Evolutionary conservation across 2,888 invertebrate genomes (phyloP).

Genomic region (Lepidocyrtoides sp.): DNA sequence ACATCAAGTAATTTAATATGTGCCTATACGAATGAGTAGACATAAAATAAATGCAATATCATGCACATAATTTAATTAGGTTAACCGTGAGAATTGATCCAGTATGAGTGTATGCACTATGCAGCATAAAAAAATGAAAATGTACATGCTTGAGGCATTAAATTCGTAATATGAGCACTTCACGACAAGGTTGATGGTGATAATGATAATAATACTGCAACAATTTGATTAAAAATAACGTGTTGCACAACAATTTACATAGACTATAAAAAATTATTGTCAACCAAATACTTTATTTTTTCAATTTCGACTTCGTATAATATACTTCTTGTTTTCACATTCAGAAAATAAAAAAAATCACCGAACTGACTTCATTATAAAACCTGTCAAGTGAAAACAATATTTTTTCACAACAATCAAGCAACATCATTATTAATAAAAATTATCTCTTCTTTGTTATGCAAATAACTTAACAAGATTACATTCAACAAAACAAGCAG

Average conservation of each 20-base stretch:
- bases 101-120: too few species aligned
- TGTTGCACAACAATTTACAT: too few species aligned
- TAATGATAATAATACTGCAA: neutral
- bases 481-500: slow-evolving; percentile 1
- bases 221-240: slow-evolving; percentile 13
- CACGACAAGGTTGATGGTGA: too few species aligned
- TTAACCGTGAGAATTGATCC: slow-evolving; percentile 23
- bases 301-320: neutral
- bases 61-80: too few species aligned
- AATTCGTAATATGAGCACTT: too few species aligned
- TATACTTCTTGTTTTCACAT: neutral
- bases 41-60: too few species aligned
- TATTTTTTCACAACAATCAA: slow-evolving; percentile 40
- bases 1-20: too few species aligned
- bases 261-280: too few species aligned
- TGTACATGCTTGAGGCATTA: too few species aligned
- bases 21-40: too few species aligned
- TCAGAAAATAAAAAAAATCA: slow-evolving; percentile 31
- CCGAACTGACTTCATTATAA: slow-evolving; percentile 24
- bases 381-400: slow-evolving; percentile 27
- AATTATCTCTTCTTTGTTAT: neutral
- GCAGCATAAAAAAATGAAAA: too few species aligned
- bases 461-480: slow-evolving; percentile 24
- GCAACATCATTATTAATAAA: too few species aligned
- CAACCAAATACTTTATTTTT: slow-evolving; percentile 10